Conservation (phyloP, 2,888 invertebrate genomes). For the Onthophagus sagittarius region DNA sequence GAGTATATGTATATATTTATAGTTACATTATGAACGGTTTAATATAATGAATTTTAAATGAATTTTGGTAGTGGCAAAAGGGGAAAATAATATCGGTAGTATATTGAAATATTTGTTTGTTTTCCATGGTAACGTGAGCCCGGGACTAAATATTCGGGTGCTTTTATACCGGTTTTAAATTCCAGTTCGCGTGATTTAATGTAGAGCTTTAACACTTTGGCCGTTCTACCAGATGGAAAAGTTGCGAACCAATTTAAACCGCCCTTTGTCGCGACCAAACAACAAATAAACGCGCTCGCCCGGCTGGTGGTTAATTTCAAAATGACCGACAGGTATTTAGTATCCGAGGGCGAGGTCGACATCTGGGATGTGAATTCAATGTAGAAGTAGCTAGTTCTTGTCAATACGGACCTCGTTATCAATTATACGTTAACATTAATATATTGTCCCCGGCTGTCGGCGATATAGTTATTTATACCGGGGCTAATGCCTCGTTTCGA, state of each 20-base stretch:
- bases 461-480: conserved; percentile 29
- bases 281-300: not conserved
- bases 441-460: conserved; percentile 22
- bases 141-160: not conserved
- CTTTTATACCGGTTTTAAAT: not conserved
- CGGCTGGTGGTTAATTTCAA: not conserved
- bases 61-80: not conserved
- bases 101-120: not conserved
- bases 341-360: not conserved
- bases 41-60: not conserved
- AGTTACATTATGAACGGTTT: not conserved
- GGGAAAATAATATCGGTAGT: not conserved
- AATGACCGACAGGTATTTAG: not conserved
- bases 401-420: conserved; percentile 6
- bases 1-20: too few relatives aligned
- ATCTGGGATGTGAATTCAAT: not conserved
- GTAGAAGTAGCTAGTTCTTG: not conserved
- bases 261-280: not conserved
- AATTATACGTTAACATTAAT: conserved; percentile 24
- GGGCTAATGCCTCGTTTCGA: conserved; percentile 20
- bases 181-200: not conserved
- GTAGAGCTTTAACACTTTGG: not conserved
- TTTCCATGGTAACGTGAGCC: not conserved
- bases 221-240: not conserved
- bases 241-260: not conserved